phyloP scores from a whole-genome alignment of 2,113 vertebrate genomes.

The Amphiprion ocellaris region DNA sequence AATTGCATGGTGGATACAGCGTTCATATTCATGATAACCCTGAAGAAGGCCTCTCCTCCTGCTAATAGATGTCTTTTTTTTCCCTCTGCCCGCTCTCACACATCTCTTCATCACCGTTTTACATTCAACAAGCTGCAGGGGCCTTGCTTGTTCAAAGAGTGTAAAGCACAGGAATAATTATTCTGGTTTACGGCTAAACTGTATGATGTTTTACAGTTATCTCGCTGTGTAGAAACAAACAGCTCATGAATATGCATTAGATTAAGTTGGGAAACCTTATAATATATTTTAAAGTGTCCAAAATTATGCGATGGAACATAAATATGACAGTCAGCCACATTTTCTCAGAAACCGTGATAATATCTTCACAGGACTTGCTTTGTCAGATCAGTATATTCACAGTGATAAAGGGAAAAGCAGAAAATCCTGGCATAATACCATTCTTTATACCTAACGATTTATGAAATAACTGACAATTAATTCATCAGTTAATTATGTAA shows the following conservation, averaged over 20 bases:
- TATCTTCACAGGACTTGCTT: background rate
- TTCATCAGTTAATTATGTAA: background rate
- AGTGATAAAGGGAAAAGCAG: background rate
- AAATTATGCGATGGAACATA: conserved; percentile 8
- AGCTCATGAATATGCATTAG: conserved; percentile 12
- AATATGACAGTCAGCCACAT: background rate
- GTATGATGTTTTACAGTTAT: conserved; percentile 25
- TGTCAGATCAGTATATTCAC: background rate
- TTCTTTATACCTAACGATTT: background rate
- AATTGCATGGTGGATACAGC: conserved; percentile 69
- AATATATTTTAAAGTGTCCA: background rate
- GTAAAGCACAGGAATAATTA: conserved; percentile 48
- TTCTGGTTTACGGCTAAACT: conserved; percentile 57
- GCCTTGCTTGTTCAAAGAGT: conserved; percentile 30
- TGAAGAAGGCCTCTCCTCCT: conserved; percentile 57
- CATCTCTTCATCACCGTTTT: conserved; percentile 56
- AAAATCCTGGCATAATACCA: background rate
- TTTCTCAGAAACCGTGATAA: background rate
- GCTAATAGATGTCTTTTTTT: conserved; percentile 59
- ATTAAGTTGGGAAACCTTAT: background rate
- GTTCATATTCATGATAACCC: conserved; percentile 72
- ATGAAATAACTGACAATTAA: background rate
- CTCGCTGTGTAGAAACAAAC: conserved; percentile 14
- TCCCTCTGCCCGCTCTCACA: conserved; percentile 30
- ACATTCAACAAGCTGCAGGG: conserved; percentile 56